phyloP scores from a whole-genome alignment of 2,797 vertebrate species.

The Phalanger gymnotis region DNA sequence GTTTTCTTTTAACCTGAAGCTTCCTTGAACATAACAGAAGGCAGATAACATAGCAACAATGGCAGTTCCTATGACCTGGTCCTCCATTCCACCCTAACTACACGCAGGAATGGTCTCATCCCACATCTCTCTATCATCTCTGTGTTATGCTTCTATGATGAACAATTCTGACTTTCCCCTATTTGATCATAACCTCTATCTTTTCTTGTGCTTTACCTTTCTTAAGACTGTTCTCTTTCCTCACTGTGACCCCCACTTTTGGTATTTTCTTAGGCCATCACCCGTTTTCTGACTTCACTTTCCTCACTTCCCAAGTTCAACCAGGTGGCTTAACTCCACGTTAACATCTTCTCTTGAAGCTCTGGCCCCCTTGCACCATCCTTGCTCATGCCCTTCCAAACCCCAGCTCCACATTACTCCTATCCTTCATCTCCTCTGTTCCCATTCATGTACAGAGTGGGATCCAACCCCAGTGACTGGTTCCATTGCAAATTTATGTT shows the following conservation, averaged over 20 bases:
- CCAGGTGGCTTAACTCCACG: background rate
- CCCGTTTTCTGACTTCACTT: background rate
- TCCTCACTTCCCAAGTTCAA: background rate
- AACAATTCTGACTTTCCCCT: background rate
- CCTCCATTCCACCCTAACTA: background rate
- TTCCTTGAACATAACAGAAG: background rate
- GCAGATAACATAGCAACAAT: background rate
- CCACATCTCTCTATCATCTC: background rate
- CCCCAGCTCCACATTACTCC: background rate
- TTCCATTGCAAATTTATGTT: background rate
- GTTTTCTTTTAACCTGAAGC: slow-evolving; percentile 9
- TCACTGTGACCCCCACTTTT: background rate
- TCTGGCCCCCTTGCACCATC: background rate
- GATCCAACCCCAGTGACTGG: background rate
- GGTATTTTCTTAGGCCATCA: background rate
- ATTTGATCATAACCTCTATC: background rate
- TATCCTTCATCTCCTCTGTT: background rate
- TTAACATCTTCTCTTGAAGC: background rate
- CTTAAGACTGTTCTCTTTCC: background rate
- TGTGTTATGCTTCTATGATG: background rate
- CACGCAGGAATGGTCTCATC: background rate
- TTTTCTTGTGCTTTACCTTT: background rate
- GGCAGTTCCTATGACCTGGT: background rate
- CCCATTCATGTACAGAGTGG: background rate
- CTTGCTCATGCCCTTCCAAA: background rate